Evolutionary conservation across 2,113 vertebrate species (phyloP).

Genomic region (Ondatra zibethicus): DNA sequence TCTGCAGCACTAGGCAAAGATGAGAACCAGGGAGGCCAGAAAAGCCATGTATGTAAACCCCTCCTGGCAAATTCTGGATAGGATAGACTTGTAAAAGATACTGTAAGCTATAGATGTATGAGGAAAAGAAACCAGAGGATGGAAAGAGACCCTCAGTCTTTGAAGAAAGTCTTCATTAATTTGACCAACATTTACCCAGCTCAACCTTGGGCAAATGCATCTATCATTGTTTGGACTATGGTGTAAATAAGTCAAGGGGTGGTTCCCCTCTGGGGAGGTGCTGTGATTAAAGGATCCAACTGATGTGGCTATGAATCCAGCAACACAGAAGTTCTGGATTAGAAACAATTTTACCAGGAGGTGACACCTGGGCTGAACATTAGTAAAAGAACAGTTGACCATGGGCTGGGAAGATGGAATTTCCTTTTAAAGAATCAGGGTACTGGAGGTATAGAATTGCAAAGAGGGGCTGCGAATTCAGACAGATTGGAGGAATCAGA

Average conservation of each 20-base stretch:
- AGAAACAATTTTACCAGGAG: neutral
- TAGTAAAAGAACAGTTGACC: neutral
- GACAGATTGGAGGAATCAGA: neutral
- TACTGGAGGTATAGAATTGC: no score
- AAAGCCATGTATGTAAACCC: no score
- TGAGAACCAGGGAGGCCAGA: neutral
- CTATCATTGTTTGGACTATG: no score
- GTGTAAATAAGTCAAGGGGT: no score
- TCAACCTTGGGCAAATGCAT: no score
- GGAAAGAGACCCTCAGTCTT: neutral
- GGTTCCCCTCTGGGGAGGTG: neutral
- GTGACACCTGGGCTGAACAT: neutral
- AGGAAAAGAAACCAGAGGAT: neutral
- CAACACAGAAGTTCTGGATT: neutral
- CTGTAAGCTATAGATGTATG: neutral
- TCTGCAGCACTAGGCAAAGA: neutral
- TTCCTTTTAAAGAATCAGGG: neutral
- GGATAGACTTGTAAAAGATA: neutral
- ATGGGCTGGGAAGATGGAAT: neutral
- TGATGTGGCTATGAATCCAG: no score
- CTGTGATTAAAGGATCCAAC: neutral
- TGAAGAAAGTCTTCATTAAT: neutral
- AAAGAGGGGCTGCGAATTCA: neutral
- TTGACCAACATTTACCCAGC: neutral
- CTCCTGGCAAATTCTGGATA: neutral